Evolutionary conservation across 1,140 invertebrate genomes (phyloP), one percentile per base, ranked within the genome.

Genomic region (Ectropis grisescens): DNA sequence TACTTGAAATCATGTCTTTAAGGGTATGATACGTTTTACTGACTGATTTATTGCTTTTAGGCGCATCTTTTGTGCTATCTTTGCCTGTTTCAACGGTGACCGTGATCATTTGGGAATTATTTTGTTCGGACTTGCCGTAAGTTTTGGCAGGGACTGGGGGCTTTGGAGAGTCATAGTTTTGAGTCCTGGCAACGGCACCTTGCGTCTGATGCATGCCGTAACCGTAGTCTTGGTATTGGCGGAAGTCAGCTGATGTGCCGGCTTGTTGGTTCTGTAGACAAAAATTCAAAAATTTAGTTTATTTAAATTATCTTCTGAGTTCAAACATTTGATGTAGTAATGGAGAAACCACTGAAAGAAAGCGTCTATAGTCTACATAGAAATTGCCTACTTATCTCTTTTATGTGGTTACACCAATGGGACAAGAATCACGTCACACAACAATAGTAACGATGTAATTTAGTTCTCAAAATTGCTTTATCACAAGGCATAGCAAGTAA

Each of bases 1-100:
- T 88, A 70, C 89, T 92, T 2, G 91, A 92, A 55, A 94, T 91
- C 84, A 93, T 93, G 60, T 93, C 91, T 82, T 93, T 93, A 34
- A 94, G 87, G 11, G 91, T 90, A 57, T 93, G 90, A 59, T 93
- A 94, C 0, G 91, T 93, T 66, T 91, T 90, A 24, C 87, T 87
- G 27, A 90, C 82, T 2, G 87, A 85, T 61, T 90, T 90, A 11
- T 84, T 82, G 41, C 84, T 87, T 46, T 88, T 88, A 5, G 87
- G 86, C 0, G 83, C 71, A 44, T 86, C 82, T 62, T 75, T 81
- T 6, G 71, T 74, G 13, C 52, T 74, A 15, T 84, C 83, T 66
- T 84, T 85, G 1, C 64, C 74, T 4, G 72, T 68, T 69, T 85
- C 84, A 11, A 84, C 84, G 2, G 82, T 82, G 2, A 84, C 79